phyloP scores from a whole-genome alignment of 2,113 vertebrate species.

The Cephalopterus ornatus region DNA sequence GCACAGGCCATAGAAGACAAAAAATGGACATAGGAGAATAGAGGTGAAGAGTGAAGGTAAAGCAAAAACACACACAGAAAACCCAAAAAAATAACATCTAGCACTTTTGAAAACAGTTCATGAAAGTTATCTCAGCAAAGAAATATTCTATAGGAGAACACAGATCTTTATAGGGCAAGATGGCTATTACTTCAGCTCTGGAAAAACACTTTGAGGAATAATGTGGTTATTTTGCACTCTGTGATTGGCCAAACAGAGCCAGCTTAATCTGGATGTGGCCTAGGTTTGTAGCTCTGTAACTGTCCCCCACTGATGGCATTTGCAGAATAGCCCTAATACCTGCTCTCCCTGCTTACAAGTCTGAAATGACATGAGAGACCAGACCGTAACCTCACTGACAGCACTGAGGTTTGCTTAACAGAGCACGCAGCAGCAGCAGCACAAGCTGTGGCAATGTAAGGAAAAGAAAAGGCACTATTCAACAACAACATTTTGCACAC shows the following conservation, averaged over 20 bases:
- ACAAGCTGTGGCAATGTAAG: not conserved
- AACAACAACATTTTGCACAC: accelerated
- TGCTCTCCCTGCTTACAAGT: not conserved
- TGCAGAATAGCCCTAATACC: constrained; percentile 18
- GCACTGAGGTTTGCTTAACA: not conserved
- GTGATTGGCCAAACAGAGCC: not conserved
- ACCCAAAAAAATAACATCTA: accelerated
- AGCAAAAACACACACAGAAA: not conserved
- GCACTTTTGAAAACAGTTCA: not conserved
- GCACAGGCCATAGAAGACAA: not conserved
- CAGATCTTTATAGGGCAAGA: constrained; percentile 47
- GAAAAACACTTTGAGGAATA: constrained; percentile 49
- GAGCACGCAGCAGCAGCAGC: not conserved
- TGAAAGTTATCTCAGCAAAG: constrained; percentile 46
- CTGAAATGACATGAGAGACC: not conserved
- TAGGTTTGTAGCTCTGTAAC: constrained; percentile 24
- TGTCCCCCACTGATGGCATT: constrained; percentile 43
- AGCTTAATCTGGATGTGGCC: not conserved
- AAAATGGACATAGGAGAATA: not conserved
- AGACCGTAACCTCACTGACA: not conserved
- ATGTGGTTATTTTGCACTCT: not conserved
- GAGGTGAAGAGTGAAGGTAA: not conserved
- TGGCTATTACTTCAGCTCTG: constrained; percentile 31
- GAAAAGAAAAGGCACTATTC: not conserved
- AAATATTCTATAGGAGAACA: constrained; percentile 60